phyloP scores from a whole-genome alignment of 2,797 vertebrate genomes.

The Pantherophis vulpinus region DNA sequence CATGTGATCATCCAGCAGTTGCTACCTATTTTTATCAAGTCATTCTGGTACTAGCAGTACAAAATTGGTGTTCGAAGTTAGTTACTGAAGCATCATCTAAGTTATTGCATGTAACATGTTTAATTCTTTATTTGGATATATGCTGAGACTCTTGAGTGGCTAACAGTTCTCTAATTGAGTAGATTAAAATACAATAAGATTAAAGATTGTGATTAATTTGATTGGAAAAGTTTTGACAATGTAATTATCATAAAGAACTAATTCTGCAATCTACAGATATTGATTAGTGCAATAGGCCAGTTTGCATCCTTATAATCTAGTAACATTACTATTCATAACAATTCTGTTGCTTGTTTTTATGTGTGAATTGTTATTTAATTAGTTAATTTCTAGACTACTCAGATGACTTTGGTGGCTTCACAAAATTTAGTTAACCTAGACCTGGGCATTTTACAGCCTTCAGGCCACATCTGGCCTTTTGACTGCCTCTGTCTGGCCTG shows the following conservation, averaged over 20 bases:
- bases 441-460: background rate
- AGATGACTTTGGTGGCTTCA: background rate
- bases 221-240: background rate
- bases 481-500: background rate
- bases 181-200: background rate
- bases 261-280: background rate
- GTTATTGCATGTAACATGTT: background rate
- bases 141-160: background rate
- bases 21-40: background rate
- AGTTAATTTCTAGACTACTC: background rate
- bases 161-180: background rate
- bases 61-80: background rate
- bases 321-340: background rate
- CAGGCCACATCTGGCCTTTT: background rate
- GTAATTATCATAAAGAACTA: background rate
- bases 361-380: background rate
- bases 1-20: background rate
- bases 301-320: background rate
- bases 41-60: background rate
- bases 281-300: background rate
- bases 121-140: background rate
- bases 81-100: background rate
- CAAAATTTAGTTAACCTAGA: background rate
- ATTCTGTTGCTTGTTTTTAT: background rate
- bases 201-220: background rate